A percentile compares a stretch with the other conserved stretches of the same genome.
Conservation (phyloP, 2,888 invertebrate species). For the Hydriomena furcata region DNA sequence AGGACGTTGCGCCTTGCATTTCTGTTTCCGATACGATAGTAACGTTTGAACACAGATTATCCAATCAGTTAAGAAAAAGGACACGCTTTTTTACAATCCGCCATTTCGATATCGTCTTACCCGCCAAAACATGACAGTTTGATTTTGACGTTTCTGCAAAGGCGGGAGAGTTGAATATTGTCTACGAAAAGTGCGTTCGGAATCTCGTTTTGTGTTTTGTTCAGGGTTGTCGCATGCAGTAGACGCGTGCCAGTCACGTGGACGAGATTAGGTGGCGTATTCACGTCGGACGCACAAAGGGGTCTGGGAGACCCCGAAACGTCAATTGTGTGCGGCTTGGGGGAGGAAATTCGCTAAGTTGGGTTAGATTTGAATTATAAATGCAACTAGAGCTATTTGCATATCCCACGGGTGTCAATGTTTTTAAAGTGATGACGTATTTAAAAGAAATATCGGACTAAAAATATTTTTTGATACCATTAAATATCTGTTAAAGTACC, state of each 20-base stretch:
- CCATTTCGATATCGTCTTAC: constrained; percentile 46
- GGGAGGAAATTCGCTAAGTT: constrained; percentile 77
- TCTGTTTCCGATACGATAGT: constrained; percentile 81
- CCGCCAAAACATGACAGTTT: constrained; percentile 52
- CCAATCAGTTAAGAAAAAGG: constrained; percentile 84
- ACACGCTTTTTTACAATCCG: constrained; percentile 71
- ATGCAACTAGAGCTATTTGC: constrained; percentile 76
- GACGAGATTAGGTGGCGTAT: constrained; percentile 74
- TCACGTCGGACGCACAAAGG: constrained; percentile 77
- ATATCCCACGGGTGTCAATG: constrained; percentile 71
- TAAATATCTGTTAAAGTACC: no score
- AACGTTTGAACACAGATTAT: constrained; percentile 82
- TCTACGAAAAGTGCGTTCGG: constrained; percentile 44
- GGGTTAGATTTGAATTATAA: constrained; percentile 80
- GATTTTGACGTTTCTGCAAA: constrained; percentile 47
- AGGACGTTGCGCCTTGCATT: constrained; percentile 72
- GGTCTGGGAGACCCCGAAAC: constrained; percentile 67
- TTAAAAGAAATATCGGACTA: not conserved
- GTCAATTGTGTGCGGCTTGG: constrained; percentile 75
- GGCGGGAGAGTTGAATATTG: constrained; percentile 48
- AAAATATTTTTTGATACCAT: not conserved
- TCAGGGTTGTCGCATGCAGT: constrained; percentile 73
- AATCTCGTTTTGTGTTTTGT: constrained; percentile 50
- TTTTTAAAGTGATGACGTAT: constrained; percentile 18
- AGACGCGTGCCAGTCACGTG: constrained; percentile 77